Base-by-base conservation (phyloP, 2,888 invertebrate species). In the Phengaris arion region DNA sequence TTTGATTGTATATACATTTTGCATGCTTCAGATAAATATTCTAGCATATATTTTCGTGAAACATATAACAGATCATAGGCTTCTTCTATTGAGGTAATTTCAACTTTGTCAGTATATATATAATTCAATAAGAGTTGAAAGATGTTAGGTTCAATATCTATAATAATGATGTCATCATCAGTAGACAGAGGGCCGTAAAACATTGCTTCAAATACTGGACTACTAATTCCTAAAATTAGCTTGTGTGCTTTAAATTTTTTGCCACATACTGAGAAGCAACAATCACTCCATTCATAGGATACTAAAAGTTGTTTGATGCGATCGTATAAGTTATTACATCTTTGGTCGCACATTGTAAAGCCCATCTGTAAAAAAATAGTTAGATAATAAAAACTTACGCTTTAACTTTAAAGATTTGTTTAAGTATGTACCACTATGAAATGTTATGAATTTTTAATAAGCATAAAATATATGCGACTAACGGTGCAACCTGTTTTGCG, bases 151-250 rank as follows among this genome's bases (percentile, higher is more conserved):
- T 94, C 93, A 77, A 95, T 94, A 83, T 96, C 96, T 76, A 94
- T 92, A 77, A 95, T 91, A 74, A 86, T 83, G 77, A 95, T 94
- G 79, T 92, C 89, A 74, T 88, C 85, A 79, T 88, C 85, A 76
- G 89, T 88, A 55, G 95, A 94, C 81, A 96, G 82, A 13, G 95
- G 94, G 0, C 96, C 96, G 86, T 94, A 96, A 79, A 96, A 94
- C 95, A 96, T 95, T 48, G 95, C 95, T 86, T 95, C 95, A 89
- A 96, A 96, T 55, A 96, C 96, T 8, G 95, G 95, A 83, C 96
- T 96, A 81, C 94, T 94, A 77, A 94, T 94, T n/a, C 95, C 95
- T 80, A 96, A 83, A 79, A 96, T 94, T 76, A 95, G 85, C 86
- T 94, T 95, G 83, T 96, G 95, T 70, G 95, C 95, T 83, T 91